Conservation (phyloP, 2,797 vertebrate species). For the Lycodopsis pacificus region DNA sequence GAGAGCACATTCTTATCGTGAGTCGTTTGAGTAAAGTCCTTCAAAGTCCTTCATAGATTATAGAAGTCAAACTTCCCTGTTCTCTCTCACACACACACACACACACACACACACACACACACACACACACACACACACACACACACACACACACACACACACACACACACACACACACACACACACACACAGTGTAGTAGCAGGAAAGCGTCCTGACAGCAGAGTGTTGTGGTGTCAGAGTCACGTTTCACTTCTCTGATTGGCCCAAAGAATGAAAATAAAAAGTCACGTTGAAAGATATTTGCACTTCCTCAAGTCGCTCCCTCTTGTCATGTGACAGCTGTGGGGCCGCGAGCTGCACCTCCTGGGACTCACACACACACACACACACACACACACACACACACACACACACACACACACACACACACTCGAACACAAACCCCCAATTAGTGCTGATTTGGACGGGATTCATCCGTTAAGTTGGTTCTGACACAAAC, state of each 20-base stretch:
- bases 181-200: conserved; percentile 23
- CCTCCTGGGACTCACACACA: conserved; percentile 16
- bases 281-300: not conserved
- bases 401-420: not conserved
- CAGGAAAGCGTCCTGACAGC: conserved; percentile 42
- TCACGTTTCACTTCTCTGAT: conserved; percentile 25
- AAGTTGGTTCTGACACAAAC: conserved; percentile 26
- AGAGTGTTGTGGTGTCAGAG: conserved; percentile 25
- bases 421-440: not conserved
- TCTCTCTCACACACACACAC: not conserved
- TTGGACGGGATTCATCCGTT: conserved; percentile 23
- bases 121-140: no score
- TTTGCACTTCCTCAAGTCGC: not conserved
- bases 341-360: not conserved
- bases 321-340: conserved; percentile 21
- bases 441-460: conserved; percentile 48
- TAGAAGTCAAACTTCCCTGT: not conserved
- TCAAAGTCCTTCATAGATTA: not conserved
- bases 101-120: no score
- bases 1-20: no score
- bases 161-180: no score
- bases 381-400: not conserved
- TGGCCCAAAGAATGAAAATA: not conserved
- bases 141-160: no score
- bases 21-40: not conserved